Evolutionary conservation across 2,797 vertebrate genomes (phyloP), one percentile per base, ranked within the genome.

Genomic region (Thalassophryne amazonica): DNA sequence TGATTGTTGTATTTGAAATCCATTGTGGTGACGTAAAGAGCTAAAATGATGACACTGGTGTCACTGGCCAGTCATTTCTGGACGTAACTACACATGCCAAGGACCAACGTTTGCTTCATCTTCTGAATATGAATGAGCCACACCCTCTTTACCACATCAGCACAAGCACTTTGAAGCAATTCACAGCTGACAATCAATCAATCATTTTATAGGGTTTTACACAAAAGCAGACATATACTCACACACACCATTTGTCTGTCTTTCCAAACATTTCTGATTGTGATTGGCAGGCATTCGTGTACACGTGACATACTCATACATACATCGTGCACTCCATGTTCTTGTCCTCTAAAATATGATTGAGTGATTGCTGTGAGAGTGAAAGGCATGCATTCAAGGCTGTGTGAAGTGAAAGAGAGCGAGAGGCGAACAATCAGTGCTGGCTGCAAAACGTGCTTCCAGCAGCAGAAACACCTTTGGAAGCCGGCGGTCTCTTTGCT

Each of bases 361-460:
- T 18, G 64, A 46, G 49, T 51, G 20, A 72, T 83, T 80, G 76
- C 83, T 80, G 60, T 46, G 49, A 3, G 42, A 80, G 39, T 60
- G 70, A 80, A 82, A 73, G 48, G 48, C 68, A 71, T 55, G 64
- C 38, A 78, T 64, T 69, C 22, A 0, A 40, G 46, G 54, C 65
- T 77, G 73, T 68, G 46, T 70, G 59, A 43, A 49, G 59, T 21
- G 36, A 45, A 41, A 45, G 37, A 6, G 39, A 62, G 59, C 42
- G 38, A 59, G 60, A 70, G 73, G 67, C 52, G 30, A 54, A 47
- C 64, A 37, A 43, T 37, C 49, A n/a, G n/a, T n/a, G n/a, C n/a
- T n/a, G n/a, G n/a, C n/a, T 56, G 49, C 69, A 63, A 48, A 80
- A 60, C 74, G 64, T 75, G 67, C 65, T 64, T 46, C 40, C 29